Conservation (phyloP, 2,113 vertebrate genomes). For the Psittacara wagleri region DNA sequence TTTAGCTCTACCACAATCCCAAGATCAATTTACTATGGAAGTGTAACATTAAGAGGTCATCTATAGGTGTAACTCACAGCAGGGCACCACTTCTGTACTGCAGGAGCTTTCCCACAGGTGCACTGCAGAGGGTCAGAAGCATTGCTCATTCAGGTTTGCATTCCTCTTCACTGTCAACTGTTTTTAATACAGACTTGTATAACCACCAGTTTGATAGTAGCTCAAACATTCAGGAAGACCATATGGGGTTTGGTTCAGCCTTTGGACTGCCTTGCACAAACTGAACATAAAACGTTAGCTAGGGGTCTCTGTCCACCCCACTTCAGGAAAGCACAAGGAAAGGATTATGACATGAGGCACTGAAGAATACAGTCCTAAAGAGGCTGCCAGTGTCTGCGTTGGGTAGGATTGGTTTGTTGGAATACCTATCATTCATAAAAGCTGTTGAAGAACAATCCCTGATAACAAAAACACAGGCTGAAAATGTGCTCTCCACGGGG, state of each 20-base stretch:
- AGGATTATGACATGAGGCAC: accelerated
- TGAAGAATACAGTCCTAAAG: neutral
- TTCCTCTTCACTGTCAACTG: neutral
- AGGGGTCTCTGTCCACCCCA: neutral
- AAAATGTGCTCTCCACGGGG: neutral
- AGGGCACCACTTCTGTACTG: neutral
- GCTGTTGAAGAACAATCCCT: neutral
- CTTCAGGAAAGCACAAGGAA: neutral
- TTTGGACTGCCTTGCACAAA: neutral
- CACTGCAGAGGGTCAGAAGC: neutral
- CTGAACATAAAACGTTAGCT: neutral
- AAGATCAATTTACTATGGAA: neutral
- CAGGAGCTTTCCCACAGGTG: neutral
- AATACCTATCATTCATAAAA: neutral
- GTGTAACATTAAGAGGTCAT: neutral
- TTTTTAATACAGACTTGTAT: neutral
- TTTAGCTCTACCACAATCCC: neutral
- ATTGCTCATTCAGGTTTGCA: neutral
- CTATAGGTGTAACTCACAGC: neutral
- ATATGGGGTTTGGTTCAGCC: neutral
- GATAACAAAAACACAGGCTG: neutral
- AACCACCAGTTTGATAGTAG: neutral
- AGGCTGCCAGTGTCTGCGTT: accelerated
- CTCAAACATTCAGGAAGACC: neutral
- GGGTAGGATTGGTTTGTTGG: neutral